Evolutionary conservation across 2,797 vertebrate genomes (phyloP).

Genomic region (Bradypus variegatus): DNA sequence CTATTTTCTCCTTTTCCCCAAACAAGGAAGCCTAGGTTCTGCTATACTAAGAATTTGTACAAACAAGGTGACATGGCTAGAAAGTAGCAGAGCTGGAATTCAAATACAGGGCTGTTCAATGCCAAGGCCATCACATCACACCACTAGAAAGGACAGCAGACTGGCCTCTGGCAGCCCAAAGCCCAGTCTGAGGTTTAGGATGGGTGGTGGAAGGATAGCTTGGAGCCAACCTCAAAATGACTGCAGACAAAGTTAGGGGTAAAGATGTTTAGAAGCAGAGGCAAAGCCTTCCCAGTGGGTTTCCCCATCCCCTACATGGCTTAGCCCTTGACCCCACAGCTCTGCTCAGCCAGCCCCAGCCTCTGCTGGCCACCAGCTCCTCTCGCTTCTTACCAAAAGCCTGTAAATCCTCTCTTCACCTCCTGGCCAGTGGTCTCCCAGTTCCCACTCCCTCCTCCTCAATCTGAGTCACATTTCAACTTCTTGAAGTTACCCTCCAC

Average conservation of each 20-base stretch:
- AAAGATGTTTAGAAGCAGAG: neutral
- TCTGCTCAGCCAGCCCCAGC: neutral
- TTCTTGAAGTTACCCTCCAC: slow-evolving; percentile 6
- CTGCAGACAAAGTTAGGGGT: neutral
- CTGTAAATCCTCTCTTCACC: neutral
- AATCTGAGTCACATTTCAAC: neutral
- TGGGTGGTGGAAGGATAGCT: neutral
- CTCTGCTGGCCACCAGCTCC: neutral
- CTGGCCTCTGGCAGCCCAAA: neutral
- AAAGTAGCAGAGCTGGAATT: neutral
- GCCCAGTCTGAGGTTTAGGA: neutral
- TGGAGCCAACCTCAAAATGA: neutral
- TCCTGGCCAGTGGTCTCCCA: neutral
- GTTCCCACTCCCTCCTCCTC: neutral
- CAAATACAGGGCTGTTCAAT: neutral
- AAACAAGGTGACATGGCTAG: neutral
- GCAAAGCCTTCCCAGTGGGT: neutral
- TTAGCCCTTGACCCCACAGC: neutral
- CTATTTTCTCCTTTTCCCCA: neutral
- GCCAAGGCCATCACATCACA: neutral
- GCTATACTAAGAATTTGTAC: neutral
- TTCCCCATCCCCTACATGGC: neutral
- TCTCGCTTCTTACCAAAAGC: neutral
- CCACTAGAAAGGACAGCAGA: neutral
- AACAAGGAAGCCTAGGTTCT: neutral